These are phyloP conservation scores for Piaya cayana DNA, from an alignment of 2,113 vertebrate genomes.

Conservation along the genomic window DNA sequence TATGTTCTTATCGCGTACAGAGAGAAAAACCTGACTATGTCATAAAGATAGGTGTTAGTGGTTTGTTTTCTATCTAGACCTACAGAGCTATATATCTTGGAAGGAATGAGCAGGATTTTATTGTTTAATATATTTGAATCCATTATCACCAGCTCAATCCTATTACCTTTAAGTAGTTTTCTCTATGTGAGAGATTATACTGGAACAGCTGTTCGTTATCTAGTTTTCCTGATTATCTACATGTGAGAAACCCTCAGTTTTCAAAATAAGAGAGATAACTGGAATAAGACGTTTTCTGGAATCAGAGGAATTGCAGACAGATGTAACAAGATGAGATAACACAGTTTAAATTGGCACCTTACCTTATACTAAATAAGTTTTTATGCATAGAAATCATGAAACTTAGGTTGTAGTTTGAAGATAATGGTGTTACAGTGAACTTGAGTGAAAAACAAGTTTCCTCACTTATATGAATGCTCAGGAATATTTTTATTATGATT, in stretches of 20 bases:
- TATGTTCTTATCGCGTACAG: not conserved
- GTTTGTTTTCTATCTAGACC: not conserved
- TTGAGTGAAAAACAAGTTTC: not conserved
- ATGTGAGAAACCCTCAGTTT: not conserved
- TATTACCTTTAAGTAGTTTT: not conserved
- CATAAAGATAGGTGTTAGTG: not conserved
- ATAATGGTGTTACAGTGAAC: not conserved
- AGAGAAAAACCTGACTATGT: not conserved
- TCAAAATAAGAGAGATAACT: not conserved
- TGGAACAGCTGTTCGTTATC: not conserved
- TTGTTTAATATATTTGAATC: not conserved
- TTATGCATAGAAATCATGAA: not conserved
- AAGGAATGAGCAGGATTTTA: not conserved
- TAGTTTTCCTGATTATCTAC: not conserved
- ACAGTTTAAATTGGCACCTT: not conserved
- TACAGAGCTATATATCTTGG: not conserved
- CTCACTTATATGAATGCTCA: not conserved
- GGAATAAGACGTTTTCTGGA: not conserved
- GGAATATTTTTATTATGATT: not conserved
- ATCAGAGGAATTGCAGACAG: not conserved
- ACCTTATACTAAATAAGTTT: not conserved
- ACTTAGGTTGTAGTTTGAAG: not conserved
- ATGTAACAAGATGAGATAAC: not conserved
- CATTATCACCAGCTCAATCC: not conserved
- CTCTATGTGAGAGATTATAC: not conserved